Evolutionary conservation across 2,113 vertebrate species (phyloP), one percentile per base, ranked within the genome.

Genomic region (Anhinga anhinga): DNA sequence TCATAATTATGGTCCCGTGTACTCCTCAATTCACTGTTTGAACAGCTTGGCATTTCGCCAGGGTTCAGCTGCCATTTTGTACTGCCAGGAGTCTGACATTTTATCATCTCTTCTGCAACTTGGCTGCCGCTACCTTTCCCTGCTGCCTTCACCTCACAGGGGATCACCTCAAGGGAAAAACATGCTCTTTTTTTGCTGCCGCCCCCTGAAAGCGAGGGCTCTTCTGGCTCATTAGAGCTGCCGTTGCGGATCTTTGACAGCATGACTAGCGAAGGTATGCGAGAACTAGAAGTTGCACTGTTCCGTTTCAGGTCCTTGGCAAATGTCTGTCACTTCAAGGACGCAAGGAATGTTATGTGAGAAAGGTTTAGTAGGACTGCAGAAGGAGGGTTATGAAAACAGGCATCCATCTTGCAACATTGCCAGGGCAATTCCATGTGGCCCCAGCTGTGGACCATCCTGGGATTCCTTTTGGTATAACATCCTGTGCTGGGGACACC

Each of bases 61-160:
- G 73, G 70, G 53, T 82, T 93, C 93, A 80, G 93, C 96, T 95
- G 89, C 97, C 94, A 96, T 97, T 97, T 97, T 89, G 66, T 96
- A 84, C 62, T 93, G 93, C 93, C 6, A 40, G 61, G n/a, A 97
- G 66, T 34, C 94, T 96, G 96, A 96, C 91, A 94, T 97, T 95
- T 97, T 96, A 84, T 95, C 81, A 55, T 88, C 91, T 80, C 44
- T 55, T 59, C 77, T 32, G 81, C 2, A 8, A 27, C 72, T 86
- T 92, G 90, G 63, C 90, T 93, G 63, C 79, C 4, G 11, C 80
- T 72, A 74, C 86, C 88, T 79, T 89, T 87, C 65, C 53, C 40
- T 52, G 0, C 55, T 47, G 80, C 76, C 76, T 45, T 84, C 83
- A 82, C 77, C 83, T 93, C 52, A 1, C n/a, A 18, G 67, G n/a